Base-by-base conservation (phyloP, 2,888 invertebrate genomes). In the Carterocephalus palaemon region DNA sequence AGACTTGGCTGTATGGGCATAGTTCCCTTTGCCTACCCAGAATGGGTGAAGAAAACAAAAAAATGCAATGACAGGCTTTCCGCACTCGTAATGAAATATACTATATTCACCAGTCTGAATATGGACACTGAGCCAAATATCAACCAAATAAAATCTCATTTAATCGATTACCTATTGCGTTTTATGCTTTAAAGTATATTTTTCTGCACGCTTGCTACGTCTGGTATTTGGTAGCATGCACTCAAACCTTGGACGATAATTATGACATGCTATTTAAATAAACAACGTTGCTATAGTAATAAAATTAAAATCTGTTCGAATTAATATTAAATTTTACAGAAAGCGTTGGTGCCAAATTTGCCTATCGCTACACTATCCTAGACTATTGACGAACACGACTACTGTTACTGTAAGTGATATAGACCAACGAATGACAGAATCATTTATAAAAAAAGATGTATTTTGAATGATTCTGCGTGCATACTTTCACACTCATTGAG, bases 291-390 rank as follows among this genome's bases (percentile, higher is more conserved):
- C 34, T 9, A 28, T 26, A 34, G 43, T 36, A 16, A 36, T 19
- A 19, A 34, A 28, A 22, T 42, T 41, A 10, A 36, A 28, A 13
- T 26, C 28, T 16, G 28, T 16, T 16, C 8, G 34, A 42, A 28
- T 28, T 7, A 42, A 7, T 34, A 6, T 9, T 20, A n/a, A 20
- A 34, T 36, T 23, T 36, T 42, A 42, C 20, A n/a, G n/a, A 29
- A 42, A 42, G 42, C 43, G 1, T 29, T 36, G 7, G 43, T 43
- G 43, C 43, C 29, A 36, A 43, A 43, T 43, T 43, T 8, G 36
- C 36, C 43, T 43, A 36, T 28, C 20, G 22, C 43, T 43, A 43
- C 43, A 6, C 26, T 26, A 33, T 13, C n/a, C 15, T 33, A 42
- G 20, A 17, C 43, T 43, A 43, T 36, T 29, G 12, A 43, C 36